These are phyloP conservation scores for Galendromus occidentalis DNA, from an alignment of 1,140 invertebrate genomes.

Conservation along the genomic window DNA sequence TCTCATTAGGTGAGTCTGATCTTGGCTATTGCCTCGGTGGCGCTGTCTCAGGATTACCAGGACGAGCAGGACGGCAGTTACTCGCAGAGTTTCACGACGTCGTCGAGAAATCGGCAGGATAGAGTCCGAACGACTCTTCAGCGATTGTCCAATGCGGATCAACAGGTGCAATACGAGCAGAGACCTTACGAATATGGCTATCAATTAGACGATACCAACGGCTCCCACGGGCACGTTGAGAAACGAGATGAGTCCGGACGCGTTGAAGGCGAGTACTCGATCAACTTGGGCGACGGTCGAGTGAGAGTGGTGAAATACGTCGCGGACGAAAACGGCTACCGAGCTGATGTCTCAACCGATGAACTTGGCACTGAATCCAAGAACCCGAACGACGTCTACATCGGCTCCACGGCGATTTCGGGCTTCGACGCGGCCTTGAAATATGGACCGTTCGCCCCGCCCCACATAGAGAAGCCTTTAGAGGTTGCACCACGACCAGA, in stretches of 20 bases:
- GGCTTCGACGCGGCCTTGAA: background rate
- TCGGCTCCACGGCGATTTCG: background rate
- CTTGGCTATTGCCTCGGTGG: too few species aligned
- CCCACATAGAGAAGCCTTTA: background rate
- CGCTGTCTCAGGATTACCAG: too few species aligned
- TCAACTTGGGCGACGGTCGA: slow-evolving; percentile 16
- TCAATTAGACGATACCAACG: background rate
- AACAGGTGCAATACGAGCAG: background rate
- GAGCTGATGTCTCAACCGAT: background rate
- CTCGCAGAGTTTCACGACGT: too few species aligned
- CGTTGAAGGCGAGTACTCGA: slow-evolving; percentile 15
- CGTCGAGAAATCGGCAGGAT: too few species aligned
- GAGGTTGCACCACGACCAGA: background rate
- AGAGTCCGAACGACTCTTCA: too few species aligned
- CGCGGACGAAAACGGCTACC: slow-evolving; percentile 7
- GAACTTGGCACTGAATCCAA: slow-evolving; percentile 7
- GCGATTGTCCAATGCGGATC: background rate
- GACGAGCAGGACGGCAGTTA: too few species aligned
- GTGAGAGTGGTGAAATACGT: slow-evolving; percentile 14
- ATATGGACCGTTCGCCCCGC: background rate
- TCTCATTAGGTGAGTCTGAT: too few species aligned
- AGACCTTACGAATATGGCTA: background rate
- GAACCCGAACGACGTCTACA: slow-evolving; percentile 4
- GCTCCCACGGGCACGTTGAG: background rate
- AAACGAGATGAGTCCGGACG: background rate